These are phyloP conservation scores for Melitaea cinxia DNA, from an alignment of 1,140 invertebrate species.

Conservation along the genomic window DNA sequence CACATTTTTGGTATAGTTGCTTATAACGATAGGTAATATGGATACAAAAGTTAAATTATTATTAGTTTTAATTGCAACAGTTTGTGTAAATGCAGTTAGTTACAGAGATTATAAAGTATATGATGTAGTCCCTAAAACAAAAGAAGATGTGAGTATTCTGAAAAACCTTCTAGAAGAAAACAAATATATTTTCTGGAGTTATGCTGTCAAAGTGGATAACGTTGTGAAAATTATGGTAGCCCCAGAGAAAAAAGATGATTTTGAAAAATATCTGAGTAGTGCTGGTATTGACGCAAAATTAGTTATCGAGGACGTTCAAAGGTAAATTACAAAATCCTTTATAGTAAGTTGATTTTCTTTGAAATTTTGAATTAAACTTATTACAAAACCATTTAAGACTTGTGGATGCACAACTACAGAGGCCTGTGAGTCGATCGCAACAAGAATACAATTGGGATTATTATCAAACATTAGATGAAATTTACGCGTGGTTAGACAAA, in stretches of 20 bases:
- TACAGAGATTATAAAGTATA: slow-evolving; percentile 80
- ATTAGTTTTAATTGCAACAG: slow-evolving; percentile 26
- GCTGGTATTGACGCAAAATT: slow-evolving; percentile 39
- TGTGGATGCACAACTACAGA: slow-evolving; percentile 45
- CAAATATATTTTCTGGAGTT: slow-evolving; percentile 51
- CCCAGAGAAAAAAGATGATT: slow-evolving; percentile 41
- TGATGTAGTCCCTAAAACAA: slow-evolving; percentile 61
- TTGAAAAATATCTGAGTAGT: slow-evolving; percentile 43
- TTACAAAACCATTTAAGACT: slow-evolving; percentile 30
- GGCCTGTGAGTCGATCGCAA: slow-evolving; percentile 33
- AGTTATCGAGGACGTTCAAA: slow-evolving; percentile 65
- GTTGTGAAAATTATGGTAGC: slow-evolving; percentile 55
- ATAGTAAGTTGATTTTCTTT: neutral
- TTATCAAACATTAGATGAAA: slow-evolving; percentile 75
- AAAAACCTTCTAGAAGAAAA: slow-evolving; percentile 39
- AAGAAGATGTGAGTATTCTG: slow-evolving; percentile 47
- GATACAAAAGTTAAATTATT: slow-evolving; percentile 39
- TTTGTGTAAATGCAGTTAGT: slow-evolving; percentile 47
- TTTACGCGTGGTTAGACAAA: slow-evolving; percentile 74
- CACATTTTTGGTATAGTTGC: neutral
- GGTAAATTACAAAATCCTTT: slow-evolving; percentile 39
- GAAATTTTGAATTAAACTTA: neutral
- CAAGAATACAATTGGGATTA: slow-evolving; percentile 64
- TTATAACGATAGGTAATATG: slow-evolving; percentile 26
- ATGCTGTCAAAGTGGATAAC: slow-evolving; percentile 34